These are phyloP conservation scores for Drosophila sp. DNA, from an alignment of 1,140 invertebrate genomes.

Conservation along the genomic window DNA sequence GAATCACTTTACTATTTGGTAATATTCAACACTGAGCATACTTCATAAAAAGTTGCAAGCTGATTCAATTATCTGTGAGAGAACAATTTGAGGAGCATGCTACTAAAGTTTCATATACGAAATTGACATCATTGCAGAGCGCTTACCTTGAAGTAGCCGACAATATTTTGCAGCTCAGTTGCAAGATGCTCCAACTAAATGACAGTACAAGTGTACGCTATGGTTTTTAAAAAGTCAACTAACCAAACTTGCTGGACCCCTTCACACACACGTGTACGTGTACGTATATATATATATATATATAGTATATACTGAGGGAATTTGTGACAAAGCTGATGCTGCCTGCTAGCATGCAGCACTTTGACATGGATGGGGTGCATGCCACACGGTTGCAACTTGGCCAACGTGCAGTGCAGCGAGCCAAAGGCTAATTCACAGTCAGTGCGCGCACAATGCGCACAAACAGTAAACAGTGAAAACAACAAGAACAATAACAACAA, in stretches of 20 bases:
- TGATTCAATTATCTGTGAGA: neutral
- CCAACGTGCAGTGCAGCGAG: conserved; percentile 27
- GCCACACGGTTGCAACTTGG: conserved; percentile 7
- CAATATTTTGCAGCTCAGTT: conserved; percentile 35
- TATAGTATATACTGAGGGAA: conserved; percentile 9
- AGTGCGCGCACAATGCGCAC: conserved; percentile 47
- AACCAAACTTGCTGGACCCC: conserved; percentile 60
- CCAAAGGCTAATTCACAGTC: conserved; percentile 69
- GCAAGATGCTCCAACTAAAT: conserved; percentile 59
- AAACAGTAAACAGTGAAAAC: conserved; percentile 33
- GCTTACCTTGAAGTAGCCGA: conserved; percentile 35
- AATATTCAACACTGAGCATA: neutral
- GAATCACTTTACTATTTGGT: no score
- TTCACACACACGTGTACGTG: conserved; percentile 3
- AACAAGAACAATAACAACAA: no score
- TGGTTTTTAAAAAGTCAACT: conserved; percentile 58
- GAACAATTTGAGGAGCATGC: conserved; percentile 6
- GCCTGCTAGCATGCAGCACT: conserved; percentile 35
- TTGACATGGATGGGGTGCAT: conserved; percentile 23
- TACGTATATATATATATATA: neutral
- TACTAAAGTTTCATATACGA: conserved; percentile 21
- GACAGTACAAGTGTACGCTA: conserved; percentile 55
- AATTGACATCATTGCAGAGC: conserved; percentile 16
- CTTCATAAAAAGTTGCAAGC: neutral
- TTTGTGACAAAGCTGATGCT: conserved; percentile 45